Percentiles rank a stretch among this genome's conserved stretches.
phyloP scores from a whole-genome alignment of 2,113 vertebrate genomes.

The Ptilonorhynchus violaceus region DNA sequence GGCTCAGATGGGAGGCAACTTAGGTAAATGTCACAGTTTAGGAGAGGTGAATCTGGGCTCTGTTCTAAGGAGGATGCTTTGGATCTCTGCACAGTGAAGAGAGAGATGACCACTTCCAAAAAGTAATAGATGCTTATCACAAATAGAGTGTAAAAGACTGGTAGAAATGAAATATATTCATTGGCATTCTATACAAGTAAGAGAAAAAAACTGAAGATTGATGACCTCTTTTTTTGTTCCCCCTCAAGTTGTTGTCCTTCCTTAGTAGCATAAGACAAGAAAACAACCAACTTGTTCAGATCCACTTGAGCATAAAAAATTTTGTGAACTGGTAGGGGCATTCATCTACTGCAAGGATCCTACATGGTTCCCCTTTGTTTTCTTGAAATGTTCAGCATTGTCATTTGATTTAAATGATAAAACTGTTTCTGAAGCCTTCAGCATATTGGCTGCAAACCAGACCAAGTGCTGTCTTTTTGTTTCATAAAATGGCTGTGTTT shows the following conservation, averaged over 20 bases:
- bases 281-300: neutral
- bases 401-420: conserved; percentile 1
- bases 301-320: neutral
- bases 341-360: neutral
- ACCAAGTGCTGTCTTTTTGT: neutral
- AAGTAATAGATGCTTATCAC: neutral
- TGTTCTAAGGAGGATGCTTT: neutral
- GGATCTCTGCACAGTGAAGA: neutral
- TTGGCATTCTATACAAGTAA: neutral
- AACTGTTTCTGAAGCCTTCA: neutral
- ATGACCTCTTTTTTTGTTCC: neutral
- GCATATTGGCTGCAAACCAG: neutral
- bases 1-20: neutral
- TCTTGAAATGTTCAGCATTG: neutral
- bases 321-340: neutral
- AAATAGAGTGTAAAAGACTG: neutral
- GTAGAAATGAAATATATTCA: neutral
- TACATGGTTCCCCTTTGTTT: neutral
- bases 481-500: neutral
- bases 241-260: neutral
- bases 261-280: neutral
- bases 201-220: neutral
- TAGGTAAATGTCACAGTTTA: neutral
- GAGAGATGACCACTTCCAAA: neutral
- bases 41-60: neutral